phyloP scores from a whole-genome alignment of 2,113 vertebrate genomes.

The Cathartes aura region DNA sequence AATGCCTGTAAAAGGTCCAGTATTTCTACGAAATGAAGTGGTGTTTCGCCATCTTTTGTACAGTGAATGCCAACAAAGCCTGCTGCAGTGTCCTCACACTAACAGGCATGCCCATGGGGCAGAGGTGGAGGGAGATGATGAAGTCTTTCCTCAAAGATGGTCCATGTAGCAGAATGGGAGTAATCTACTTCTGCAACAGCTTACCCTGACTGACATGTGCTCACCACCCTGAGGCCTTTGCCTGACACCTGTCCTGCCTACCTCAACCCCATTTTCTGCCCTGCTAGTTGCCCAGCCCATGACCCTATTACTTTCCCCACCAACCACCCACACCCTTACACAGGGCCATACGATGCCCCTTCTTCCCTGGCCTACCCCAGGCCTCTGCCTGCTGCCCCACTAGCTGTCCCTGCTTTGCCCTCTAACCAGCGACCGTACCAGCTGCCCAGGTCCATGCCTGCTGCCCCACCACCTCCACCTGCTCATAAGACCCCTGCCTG shows the following conservation, averaged over 20 bases:
- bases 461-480: neutral
- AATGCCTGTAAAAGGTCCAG: neutral
- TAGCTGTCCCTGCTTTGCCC: neutral
- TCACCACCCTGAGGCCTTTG: neutral
- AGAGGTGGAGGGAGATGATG: neutral
- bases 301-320: neutral
- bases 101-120: neutral
- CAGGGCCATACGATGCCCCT: too few species aligned
- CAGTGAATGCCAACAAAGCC: neutral
- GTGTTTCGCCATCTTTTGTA: neutral
- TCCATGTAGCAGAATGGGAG: neutral
- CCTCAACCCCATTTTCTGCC: neutral
- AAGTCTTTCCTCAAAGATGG: neutral
- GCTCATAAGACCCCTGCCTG: neutral
- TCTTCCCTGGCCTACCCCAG: neutral
- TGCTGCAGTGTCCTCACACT: neutral
- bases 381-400: neutral
- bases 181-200: neutral
- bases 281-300: neutral
- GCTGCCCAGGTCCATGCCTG: neutral
- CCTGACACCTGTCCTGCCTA: neutral
- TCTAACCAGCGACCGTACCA: neutral
- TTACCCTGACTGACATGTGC: neutral
- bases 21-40: neutral
- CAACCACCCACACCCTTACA: neutral